These are phyloP conservation scores for Staurois parvus DNA, from an alignment of 2,797 vertebrate species.

Conservation along the genomic window DNA sequence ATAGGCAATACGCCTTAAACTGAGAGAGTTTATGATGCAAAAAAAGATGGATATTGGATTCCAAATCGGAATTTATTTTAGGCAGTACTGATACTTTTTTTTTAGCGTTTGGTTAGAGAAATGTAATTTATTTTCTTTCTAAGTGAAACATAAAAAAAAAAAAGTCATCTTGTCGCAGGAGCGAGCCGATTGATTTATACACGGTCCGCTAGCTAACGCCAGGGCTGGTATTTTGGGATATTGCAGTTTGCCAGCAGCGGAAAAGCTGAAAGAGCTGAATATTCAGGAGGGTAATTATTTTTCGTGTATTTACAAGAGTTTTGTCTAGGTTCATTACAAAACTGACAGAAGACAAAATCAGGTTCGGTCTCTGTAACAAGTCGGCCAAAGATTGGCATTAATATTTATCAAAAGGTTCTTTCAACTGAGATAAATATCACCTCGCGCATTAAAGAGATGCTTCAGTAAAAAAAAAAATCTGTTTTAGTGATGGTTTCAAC, in stretches of 20 bases:
- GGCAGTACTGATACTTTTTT: neutral
- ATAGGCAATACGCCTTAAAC: neutral
- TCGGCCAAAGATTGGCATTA: neutral
- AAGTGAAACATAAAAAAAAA: slow-evolving; percentile 28
- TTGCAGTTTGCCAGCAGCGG: neutral
- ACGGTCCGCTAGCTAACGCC: neutral
- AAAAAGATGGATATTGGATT: slow-evolving; percentile 2
- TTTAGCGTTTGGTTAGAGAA: slow-evolving; percentile 4
- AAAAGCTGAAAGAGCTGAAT: too few relatives aligned
- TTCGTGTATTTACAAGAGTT: too few relatives aligned
- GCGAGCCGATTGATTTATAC: neutral
- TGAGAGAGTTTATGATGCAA: neutral
- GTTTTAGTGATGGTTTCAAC: too few relatives aligned
- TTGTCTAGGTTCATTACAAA: neutral
- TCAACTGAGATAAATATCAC: too few relatives aligned
- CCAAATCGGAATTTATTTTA: neutral
- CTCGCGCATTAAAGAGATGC: too few relatives aligned
- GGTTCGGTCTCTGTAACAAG: neutral
- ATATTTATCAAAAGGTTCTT: slow-evolving; percentile 2
- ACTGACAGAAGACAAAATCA: neutral
- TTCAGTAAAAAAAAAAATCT: too few relatives aligned
- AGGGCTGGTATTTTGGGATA: neutral
- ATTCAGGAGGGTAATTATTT: too few relatives aligned
- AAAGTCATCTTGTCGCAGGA: slow-evolving; percentile 2
- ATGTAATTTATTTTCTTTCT: slow-evolving; percentile 41